Conservation (phyloP, 2,113 vertebrate genomes). For the Atlantisia rogersi region DNA sequence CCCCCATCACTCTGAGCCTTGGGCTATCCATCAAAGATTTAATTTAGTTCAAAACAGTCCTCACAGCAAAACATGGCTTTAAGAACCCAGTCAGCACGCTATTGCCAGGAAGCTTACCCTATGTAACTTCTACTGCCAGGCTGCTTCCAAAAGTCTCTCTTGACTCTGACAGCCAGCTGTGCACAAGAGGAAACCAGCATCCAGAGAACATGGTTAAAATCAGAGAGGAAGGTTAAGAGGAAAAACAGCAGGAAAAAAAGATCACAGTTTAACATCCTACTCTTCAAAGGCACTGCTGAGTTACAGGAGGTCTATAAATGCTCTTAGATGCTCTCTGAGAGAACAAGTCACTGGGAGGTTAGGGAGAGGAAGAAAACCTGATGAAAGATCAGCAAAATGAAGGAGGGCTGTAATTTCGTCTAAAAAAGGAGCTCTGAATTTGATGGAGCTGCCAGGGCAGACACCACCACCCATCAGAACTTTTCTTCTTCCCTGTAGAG, state of each 20-base stretch:
- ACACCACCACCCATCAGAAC: neutral
- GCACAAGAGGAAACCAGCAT: neutral
- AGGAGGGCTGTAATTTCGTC: slow-evolving; percentile 8
- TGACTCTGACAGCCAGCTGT: neutral
- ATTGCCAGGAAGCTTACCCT: neutral
- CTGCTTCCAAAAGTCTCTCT: neutral
- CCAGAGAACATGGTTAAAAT: neutral
- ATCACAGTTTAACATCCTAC: neutral
- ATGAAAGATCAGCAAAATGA: slow-evolving; percentile 11
- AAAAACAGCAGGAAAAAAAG: neutral
- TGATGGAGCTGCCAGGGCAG: neutral
- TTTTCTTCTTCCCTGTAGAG: neutral
- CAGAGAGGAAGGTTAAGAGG: neutral
- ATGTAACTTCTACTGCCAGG: neutral
- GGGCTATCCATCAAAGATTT: neutral
- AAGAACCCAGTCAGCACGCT: neutral
- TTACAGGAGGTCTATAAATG: neutral
- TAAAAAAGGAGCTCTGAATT: neutral
- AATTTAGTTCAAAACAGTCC: neutral
- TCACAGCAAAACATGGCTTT: neutral
- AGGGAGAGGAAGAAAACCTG: neutral
- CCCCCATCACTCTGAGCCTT: neutral
- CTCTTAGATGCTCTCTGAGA: slow-evolving; percentile 9
- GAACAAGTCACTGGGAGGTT: neutral
- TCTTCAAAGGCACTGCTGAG: slow-evolving; percentile 13